Conservation (phyloP, 2,113 vertebrate genomes). For the Saccopteryx bilineata region DNA sequence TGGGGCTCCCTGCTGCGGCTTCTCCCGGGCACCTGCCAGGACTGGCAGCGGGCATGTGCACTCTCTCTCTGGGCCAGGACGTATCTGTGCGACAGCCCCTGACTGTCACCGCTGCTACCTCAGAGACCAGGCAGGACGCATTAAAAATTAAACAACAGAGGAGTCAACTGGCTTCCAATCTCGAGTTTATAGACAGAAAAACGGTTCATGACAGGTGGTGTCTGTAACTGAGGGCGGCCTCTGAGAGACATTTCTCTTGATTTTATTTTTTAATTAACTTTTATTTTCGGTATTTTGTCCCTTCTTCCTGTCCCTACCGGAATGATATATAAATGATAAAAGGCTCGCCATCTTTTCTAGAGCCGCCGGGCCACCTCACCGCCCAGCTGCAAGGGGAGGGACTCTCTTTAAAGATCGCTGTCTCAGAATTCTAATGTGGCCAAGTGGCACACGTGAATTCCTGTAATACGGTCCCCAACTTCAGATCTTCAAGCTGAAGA, state of each 20-base stretch:
- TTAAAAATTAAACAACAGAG: constrained; percentile 90
- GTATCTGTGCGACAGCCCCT: constrained; percentile 82
- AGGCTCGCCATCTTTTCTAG: constrained; percentile 46
- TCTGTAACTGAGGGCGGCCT: constrained; percentile 86
- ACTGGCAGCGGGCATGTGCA: constrained; percentile 30
- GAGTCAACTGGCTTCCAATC: constrained; percentile 84
- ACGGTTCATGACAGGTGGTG: constrained; percentile 90
- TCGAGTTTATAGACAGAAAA: constrained; percentile 87
- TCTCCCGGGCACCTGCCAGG: neutral
- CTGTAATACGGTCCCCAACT: neutral
- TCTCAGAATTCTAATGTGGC: constrained; percentile 43
- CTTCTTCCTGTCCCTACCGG: constrained; percentile 57
- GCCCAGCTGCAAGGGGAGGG: neutral
- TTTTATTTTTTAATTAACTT: constrained; percentile 94
- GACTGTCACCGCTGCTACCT: constrained; percentile 84
- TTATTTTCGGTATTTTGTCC: constrained; percentile 86
- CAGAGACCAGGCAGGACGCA: constrained; percentile 85
- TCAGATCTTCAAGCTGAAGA: constrained; percentile 61
- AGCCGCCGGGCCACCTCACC: constrained; percentile 48
- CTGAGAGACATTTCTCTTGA: constrained; percentile 90
- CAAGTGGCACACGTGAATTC: constrained; percentile 3
- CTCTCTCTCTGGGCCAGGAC: constrained; percentile 60
- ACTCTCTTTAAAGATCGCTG: constrained; percentile 28
- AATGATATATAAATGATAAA: constrained; percentile 77
- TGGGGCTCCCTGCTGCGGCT: fast-evolving